These are phyloP conservation scores for Ptilonorhynchus violaceus DNA, from an alignment of 2,113 vertebrate genomes.

Conservation along the genomic window DNA sequence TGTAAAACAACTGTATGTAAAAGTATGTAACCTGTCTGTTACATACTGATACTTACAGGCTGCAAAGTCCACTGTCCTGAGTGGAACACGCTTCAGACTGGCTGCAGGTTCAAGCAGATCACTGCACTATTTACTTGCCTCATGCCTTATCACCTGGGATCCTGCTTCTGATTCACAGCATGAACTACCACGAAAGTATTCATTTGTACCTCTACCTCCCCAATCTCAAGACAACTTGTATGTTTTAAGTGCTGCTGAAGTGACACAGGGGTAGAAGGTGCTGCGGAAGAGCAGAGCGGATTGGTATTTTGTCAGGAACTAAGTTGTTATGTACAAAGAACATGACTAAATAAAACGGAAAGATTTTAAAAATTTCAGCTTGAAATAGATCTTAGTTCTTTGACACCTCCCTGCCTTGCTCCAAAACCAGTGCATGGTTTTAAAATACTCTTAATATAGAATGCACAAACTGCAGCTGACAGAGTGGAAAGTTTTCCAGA, in stretches of 20 bases:
- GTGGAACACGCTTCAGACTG: background rate
- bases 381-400: background rate
- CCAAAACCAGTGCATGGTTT: background rate
- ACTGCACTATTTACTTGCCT: background rate
- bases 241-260: background rate
- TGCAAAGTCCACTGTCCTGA: background rate
- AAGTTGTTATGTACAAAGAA: background rate
- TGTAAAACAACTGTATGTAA: background rate
- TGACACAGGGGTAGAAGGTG: background rate
- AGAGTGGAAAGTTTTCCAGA: constrained; percentile 67
- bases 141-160: background rate
- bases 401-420: background rate
- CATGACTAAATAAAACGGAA: background rate
- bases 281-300: background rate
- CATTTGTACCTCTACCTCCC: background rate
- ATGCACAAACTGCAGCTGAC: constrained; percentile 59
- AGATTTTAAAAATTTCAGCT: background rate
- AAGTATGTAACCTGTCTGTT: background rate
- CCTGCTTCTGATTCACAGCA: background rate
- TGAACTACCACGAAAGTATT: background rate
- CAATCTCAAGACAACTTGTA: background rate
- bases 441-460: constrained; percentile 7
- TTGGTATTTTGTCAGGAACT: background rate
- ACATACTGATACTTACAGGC: background rate
- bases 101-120: background rate